Base-by-base conservation (phyloP, 1,140 invertebrate species). In the Akabosia matsudoensis region DNA sequence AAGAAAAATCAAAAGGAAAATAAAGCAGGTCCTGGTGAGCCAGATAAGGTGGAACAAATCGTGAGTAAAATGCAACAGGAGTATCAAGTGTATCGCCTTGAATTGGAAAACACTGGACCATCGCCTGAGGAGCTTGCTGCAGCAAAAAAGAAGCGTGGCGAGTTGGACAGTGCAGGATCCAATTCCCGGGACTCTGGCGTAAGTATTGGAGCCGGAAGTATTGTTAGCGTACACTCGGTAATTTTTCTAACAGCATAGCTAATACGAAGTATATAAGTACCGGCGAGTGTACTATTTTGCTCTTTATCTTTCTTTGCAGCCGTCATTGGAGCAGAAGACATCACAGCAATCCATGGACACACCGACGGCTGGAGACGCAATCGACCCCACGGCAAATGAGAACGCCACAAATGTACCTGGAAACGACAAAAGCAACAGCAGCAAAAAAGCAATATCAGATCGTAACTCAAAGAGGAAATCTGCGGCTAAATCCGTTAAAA, bases 151-250 rank as follows among this genome's bases (percentile, higher is more conserved):
- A 72, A 75, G 24, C 70, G 76, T 24, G 75, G 75, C 26, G 78
- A 78, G 18, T 67, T 76, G 26, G 75, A 74, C 26, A 77, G 73
- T 54, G 74, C 77, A 22, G 72, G 75, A 14, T 77, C 79, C 30
- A 51, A 74, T 16, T 72, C 74, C 16, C 31, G 79, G 28, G 79
- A 79, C 70, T 75, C 77, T 45, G 77, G 79, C 4, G 76, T 78
- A 33, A 76, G 74, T 61, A 74, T 72, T 56, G 61, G 61, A n/a
- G 70, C 37, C 7, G 70, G 70, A 34, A 72, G 70, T 72, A 34
- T 72, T 10, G 70, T 7, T 3, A 51, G 70, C 45, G 70, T 34
- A 45, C 37, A 72, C 33, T 37, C 70, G 70, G 70, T 72, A 72
- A 45, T 45, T 45, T 45, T 45, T n/a, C n/a, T n/a, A n/a, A n/a